Evolutionary conservation across 2,797 vertebrate species (phyloP), one percentile per base, ranked within the genome.

Genomic region (Botia kubotai): DNA sequence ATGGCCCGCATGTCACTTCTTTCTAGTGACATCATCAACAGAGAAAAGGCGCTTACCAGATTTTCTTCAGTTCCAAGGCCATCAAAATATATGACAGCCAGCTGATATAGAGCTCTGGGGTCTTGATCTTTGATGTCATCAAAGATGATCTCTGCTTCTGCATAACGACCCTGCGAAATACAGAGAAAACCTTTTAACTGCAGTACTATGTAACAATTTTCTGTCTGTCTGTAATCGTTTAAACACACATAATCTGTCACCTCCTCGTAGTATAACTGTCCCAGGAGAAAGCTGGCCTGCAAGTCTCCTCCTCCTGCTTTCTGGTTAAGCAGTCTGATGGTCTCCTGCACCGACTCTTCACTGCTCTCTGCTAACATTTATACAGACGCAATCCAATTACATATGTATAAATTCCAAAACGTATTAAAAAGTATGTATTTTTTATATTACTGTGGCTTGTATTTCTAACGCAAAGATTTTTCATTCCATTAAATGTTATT

Each of bases 71-170:
- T 94, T 53, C 93, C 95, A 71, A 96, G 86, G 16, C 23, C 94
- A 73, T 96, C 94, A 7, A 95, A 95, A 81, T 93, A 90, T 90
- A 95, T 95, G 29, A 95, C 92, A 80, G 93, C 93, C 48, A 94
- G 87, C 83, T 96, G 95, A 87, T 95, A 96, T 65, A 89, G 87
- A 79, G 94, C 95, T 86, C 90, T 91, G 77, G 93, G 91, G 87
- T 95, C 93, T 2, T 57, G 86, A 36, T 94, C 92, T 85, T 95
- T 89, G 63, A 92, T 90, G 85, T 91, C 87, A 87, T 95, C 91
- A 89, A 96, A 96, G 17, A 92, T 83, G 43, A 70, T 63, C 62
- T 93, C 85, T 5, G 95, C 94, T 86, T 92, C 89, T 84, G 88
- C 82, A 85, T 93, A 94, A 82, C 90, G 86, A 21, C 92, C 93